Base-by-base conservation (phyloP, 2,113 vertebrate genomes). In the Amblyopsis rosae region DNA sequence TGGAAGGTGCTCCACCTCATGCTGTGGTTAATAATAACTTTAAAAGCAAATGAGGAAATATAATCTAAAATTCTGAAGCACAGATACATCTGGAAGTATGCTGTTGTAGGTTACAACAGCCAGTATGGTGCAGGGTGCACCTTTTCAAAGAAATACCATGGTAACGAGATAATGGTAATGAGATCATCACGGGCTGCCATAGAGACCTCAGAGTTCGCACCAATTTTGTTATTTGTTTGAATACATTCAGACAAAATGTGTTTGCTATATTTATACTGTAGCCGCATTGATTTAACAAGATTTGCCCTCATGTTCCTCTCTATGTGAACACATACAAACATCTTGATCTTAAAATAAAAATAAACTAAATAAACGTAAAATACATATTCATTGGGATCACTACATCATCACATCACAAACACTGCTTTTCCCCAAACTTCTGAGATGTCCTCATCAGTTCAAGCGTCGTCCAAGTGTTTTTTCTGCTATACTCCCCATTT, bases 11-110 rank as follows among this genome's bases (percentile, higher is more conserved):
- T 82, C 84, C 77, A 83, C 79, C 82, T 82, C 85, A 76, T 69
- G 61, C 79, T 69, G 59, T n/a, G 83, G 78, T 83, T 89, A 90
- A 82, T 81, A 86, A 88, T 88, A 90, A 86, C 62, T 51, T 51
- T 51, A 51, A 51, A 9, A 51, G 50, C 15, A 51, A 4, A 51
- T 9, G 50, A 51, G 51, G 5, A 54, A 12, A 63, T 46, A 11
- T 26, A 26, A 63, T 48, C 12, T 12, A 15, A 1, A 4, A 35
- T 33, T 15, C 12, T 60, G 76, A 70, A 55, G 2, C 54, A 62
- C 41, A 15, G 54, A 47, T 56, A 3, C 46, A 68, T 55, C 26
- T 6, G 48, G 26, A 12, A 65, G 9, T 26, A 3, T 26, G 26
- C 1, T 26, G 26, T 3, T 26, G 26, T 61, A 66, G 72, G 17